Evolutionary conservation across 37 sponge, comb jelly and placozoan genomes (phyloP).

Genomic region (Chondrosia reniformis): DNA sequence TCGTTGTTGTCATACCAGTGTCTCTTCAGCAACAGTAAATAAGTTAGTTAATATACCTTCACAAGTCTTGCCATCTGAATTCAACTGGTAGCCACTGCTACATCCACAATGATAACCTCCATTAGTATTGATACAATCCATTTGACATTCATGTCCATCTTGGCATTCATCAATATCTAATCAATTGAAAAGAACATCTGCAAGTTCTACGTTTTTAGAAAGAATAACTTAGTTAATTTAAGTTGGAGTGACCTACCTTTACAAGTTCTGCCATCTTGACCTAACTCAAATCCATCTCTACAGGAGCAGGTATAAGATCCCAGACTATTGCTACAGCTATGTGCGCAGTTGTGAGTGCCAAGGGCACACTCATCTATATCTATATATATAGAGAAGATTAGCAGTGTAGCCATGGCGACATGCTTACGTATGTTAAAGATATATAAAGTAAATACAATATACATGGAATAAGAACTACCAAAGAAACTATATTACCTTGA

Average conservation of each 20-base stretch:
- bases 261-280: too few species aligned
- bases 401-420: background rate
- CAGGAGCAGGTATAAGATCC: background rate
- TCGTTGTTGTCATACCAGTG: too few species aligned
- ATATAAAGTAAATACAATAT: background rate
- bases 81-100: slow-evolving; percentile 5
- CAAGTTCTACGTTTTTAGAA: too few species aligned
- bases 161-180: slow-evolving; percentile 4
- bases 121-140: background rate
- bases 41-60: too few species aligned
- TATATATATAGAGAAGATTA: background rate
- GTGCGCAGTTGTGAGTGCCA: background rate
- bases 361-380: background rate
- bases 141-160: background rate
- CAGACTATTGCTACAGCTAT: background rate
- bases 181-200: background rate
- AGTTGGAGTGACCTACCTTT: too few species aligned
- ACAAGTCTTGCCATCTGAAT: background rate
- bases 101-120: background rate
- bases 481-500: too few species aligned
- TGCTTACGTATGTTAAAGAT: background rate
- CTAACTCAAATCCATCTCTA: background rate
- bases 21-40: too few species aligned
- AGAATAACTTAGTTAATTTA: too few species aligned
- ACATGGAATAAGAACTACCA: too few species aligned